Conservation (phyloP, 2,113 vertebrate species). For the Heterotis niloticus region DNA sequence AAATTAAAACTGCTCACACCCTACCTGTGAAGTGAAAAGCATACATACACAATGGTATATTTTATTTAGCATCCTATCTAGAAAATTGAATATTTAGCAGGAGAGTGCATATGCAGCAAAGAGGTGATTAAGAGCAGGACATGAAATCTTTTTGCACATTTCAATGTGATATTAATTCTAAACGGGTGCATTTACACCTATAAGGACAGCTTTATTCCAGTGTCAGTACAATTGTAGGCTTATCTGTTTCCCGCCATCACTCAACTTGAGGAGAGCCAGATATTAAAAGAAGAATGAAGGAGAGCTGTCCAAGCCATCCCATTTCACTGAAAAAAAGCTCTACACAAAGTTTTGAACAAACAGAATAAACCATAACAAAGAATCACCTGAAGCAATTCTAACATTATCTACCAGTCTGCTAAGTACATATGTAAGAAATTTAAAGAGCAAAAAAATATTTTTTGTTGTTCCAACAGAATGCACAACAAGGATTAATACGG, state of each 20-base stretch:
- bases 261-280: neutral
- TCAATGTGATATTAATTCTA: neutral
- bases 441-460: no score
- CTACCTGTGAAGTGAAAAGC: neutral
- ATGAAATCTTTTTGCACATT: neutral
- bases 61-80: neutral
- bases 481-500: no score
- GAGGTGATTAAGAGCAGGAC: neutral
- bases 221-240: neutral
- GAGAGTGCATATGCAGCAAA: neutral
- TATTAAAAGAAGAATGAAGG: conserved; percentile 1
- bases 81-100: neutral
- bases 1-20: neutral
- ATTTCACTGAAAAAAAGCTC: neutral
- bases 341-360: conserved; percentile 9
- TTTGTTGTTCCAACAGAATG: no score
- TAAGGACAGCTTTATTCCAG: neutral
- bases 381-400: neutral
- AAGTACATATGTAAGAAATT: neutral
- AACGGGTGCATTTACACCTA: neutral
- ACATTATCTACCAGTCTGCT: no score
- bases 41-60: neutral
- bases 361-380: neutral
- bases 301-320: neutral
- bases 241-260: neutral